Evolutionary conservation across 1,140 invertebrate species (phyloP).

Genomic region (Drusus annulatus): DNA sequence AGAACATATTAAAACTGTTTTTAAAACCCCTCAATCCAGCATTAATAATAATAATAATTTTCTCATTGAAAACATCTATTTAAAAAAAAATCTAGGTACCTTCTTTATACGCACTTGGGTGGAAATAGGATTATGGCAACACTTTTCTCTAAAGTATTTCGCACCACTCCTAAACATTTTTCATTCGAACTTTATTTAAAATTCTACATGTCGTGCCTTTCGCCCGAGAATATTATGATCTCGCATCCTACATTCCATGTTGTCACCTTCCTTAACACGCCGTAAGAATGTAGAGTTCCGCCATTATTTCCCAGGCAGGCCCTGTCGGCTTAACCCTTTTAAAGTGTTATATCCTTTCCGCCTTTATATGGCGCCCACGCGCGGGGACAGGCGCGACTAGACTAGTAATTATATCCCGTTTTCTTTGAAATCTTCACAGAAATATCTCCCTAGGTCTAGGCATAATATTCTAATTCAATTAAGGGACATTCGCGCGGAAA

Average conservation of each 20-base stretch:
- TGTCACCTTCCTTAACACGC: conserved; percentile 1
- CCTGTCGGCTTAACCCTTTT: conserved; percentile 25
- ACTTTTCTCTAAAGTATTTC: too few species aligned
- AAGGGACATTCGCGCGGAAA: neutral
- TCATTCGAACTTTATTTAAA: neutral
- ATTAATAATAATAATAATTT: too few species aligned
- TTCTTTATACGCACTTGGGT: too few species aligned
- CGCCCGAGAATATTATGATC: neutral
- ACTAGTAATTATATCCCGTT: neutral
- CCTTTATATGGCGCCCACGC: conserved; percentile 6
- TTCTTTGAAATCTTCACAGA: conserved; percentile 6
- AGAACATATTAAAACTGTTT: too few species aligned
- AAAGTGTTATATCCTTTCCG: conserved; percentile 2
- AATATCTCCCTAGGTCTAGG: too few species aligned
- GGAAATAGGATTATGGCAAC: too few species aligned
- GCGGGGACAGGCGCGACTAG: neutral
- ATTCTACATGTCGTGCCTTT: neutral
- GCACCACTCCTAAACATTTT: neutral
- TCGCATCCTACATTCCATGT: neutral
- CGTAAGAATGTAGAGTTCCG: neutral
- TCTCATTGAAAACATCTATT: too few species aligned
- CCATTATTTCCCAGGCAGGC: neutral
- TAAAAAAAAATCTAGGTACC: too few species aligned
- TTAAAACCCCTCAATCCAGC: too few species aligned
- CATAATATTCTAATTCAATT: conserved; percentile 16